Base-by-base conservation (phyloP, 2,888 invertebrate species). In the Eristalis tenax region DNA sequence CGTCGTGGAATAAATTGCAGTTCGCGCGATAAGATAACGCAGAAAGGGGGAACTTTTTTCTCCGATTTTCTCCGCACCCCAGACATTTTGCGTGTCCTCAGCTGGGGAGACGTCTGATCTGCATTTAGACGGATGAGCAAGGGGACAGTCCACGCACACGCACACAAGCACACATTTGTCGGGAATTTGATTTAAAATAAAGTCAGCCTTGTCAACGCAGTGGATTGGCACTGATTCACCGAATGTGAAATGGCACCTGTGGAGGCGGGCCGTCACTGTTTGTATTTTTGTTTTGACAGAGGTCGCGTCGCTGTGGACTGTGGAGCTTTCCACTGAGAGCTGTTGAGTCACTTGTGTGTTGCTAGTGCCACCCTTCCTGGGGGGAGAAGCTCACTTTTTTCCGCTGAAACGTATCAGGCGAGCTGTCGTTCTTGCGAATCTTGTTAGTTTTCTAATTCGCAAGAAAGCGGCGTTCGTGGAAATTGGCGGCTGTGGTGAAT, bases 11-110 rank as follows among this genome's bases (percentile, higher is more conserved):
- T 76, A 63, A 77, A 77, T 69, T 69, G 69, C 61, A 80, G 22
- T 66, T 18, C 43, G 22, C 26, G 3, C 32, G 80, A 80, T 80
- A 74, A 80, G 80, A 74, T 74, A 80, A 73, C 23, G 50, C 43
- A 4, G 4, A n/a, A 8, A 32, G 10, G 43, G 40, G 65, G 23
- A 15, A 59, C 26, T 35, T 65, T 13, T 43, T 40, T 57, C 61
- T 11, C n/a, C 50, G n/a, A n/a, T 22, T 18, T 64, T 1, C n/a
- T 15, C 6, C 69, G 68, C 13, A 15, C 23, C 11, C 4, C 2
- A 28, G 28, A 28, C 28, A 28, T 38, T 22, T 26, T 26, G n/a
- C n/a, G n/a, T n/a, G 22, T 4, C 1, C 26, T 26, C 23, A 56
- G 26, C 1, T 15, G 69, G 15, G 6, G 32, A 15, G 69, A 75